Evolutionary conservation across 2,888 invertebrate genomes (phyloP).

Genomic region (Calameuta filiformis): DNA sequence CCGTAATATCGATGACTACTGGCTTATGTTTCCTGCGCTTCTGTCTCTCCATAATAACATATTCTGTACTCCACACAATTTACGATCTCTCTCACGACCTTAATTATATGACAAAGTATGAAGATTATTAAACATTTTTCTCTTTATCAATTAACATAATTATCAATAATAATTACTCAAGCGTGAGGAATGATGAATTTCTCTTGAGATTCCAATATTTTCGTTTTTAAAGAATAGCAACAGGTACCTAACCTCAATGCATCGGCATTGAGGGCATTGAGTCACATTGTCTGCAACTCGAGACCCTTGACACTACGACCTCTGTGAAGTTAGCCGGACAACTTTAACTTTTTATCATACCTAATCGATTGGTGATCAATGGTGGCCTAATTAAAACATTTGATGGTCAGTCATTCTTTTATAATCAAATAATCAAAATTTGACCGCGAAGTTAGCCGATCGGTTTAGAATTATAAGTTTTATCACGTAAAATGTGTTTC

Average conservation of each 20-base stretch:
- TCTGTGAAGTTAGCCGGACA: too few relatives aligned
- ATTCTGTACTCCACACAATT: background rate
- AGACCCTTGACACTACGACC: too few relatives aligned
- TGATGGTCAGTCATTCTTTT: too few relatives aligned
- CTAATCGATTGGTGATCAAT: too few relatives aligned
- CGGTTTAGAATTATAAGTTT: too few relatives aligned
- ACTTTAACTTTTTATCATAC: too few relatives aligned
- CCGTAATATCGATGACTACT: constrained; percentile 8
- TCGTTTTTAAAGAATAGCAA: background rate
- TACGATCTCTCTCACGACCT: background rate
- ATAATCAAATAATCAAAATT: too few relatives aligned
- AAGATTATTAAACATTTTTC: background rate
- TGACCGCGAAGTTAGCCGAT: too few relatives aligned
- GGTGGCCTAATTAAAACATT: too few relatives aligned
- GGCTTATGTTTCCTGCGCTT: background rate
- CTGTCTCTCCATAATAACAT: constrained; percentile 14
- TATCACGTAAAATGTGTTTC: too few relatives aligned
- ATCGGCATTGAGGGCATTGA: too few relatives aligned
- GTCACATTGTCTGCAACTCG: too few relatives aligned
- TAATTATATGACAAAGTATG: background rate
- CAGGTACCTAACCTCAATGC: background rate
- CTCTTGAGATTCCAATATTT: background rate
- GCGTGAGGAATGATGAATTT: background rate
- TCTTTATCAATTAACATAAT: background rate
- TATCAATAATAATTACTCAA: background rate